Base-by-base conservation (phyloP, 2,113 vertebrate genomes). In the Corythornis madagascariensis region DNA sequence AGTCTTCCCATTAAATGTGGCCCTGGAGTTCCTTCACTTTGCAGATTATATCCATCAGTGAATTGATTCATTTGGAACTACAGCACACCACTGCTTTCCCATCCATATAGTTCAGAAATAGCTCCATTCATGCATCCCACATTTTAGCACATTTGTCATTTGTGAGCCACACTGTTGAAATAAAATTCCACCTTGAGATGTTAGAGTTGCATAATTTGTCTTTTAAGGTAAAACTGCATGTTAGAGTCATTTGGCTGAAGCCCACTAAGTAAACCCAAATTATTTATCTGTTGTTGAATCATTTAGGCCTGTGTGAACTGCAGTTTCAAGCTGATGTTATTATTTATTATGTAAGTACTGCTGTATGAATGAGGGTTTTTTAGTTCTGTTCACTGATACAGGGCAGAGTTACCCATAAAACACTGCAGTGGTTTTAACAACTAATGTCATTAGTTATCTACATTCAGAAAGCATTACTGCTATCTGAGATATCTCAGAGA, bases 251-350 rank as follows among this genome's bases (percentile, higher is more conserved):
- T 87, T 93, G 61, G n/a, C 66, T 91, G 73, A 69, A 93, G 64
- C 67, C 38, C 50, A 14, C 52, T 66, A 22, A 71, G 53, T 35
- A 45, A 82, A 1, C 16, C 18, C 5, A 10, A 43, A 43, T 60
- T 28, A 85, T 74, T 92, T 74, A 25, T 93, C 84, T 93, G 38
- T 82, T 56, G 22, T 13, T 94, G 75, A 94, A 57, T 93, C 89
- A 83, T 83, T 91, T 60, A 83, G 59, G 57, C 63, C 71, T 83
- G 21, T 63, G 52, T 43, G 80, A 85, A 56, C 89, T 89, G 16
- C 87, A 77, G 89, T 89, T 95, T 92, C 89, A 89, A 94, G 35
- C 67, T 86, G 77, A 43, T 75, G 63, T 61, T 88, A 18, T 93
- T 90, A 76, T 66, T 69, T 88, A 18, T 93, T 90, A 73, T 66